phyloP scores from a whole-genome alignment of 1,140 invertebrate genomes.

The Zaprionus inermis region DNA sequence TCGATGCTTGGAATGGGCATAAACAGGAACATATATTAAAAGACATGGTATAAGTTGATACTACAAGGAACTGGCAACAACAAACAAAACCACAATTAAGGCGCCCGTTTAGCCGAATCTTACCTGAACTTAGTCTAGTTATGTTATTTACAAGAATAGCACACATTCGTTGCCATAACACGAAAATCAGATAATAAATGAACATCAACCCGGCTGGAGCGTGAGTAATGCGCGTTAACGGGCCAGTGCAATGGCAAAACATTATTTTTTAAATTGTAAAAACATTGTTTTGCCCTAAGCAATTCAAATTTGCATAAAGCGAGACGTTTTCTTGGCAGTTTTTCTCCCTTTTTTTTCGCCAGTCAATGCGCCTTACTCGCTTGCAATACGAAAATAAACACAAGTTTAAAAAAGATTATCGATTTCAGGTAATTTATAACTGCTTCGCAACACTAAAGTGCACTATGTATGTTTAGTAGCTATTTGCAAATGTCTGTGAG shows the following conservation, averaged over 20 bases:
- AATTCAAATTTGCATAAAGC: background rate
- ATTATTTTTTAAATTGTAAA: conserved; percentile 9
- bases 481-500: background rate
- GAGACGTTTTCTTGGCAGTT: background rate
- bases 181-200: conserved; percentile 82
- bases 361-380: conserved; percentile 62
- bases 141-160: conserved; percentile 75
- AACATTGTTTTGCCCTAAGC: background rate
- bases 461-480: background rate
- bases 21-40: conserved; percentile 9
- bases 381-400: conserved; percentile 5
- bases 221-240: conserved; percentile 59
- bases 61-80: conserved; percentile 5
- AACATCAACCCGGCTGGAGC: conserved; percentile 55
- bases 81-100: conserved; percentile 38
- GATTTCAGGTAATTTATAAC: conserved; percentile 1
- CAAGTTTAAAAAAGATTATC: background rate
- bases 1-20: conserved; percentile 89
- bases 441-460: background rate
- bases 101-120: conserved; percentile 48
- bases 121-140: conserved; percentile 52
- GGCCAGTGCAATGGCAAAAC: background rate
- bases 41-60: background rate
- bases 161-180: conserved; percentile 47
- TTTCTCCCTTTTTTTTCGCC: conserved; percentile 9